Evolutionary conservation across 1,140 invertebrate species (phyloP).

Genomic region (Eumaeus atala): DNA sequence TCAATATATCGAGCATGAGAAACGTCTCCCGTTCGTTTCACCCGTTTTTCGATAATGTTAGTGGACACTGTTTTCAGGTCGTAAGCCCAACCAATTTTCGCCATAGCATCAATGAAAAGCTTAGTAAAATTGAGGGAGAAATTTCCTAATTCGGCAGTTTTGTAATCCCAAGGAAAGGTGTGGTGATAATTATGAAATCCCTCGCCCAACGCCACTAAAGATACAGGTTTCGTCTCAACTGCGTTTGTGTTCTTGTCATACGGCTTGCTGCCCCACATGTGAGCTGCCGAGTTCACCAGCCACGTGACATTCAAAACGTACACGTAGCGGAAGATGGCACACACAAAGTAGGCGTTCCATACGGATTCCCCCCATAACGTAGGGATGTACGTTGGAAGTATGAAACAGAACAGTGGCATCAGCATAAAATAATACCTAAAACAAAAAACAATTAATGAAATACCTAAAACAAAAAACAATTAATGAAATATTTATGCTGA

Average conservation of each 20-base stretch:
- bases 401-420: too few relatives aligned
- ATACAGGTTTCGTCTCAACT: slow-evolving; percentile 77
- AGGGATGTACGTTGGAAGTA: too few relatives aligned
- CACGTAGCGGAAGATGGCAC: slow-evolving; percentile 77
- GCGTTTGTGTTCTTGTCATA: slow-evolving; percentile 82
- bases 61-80: slow-evolving; percentile 76
- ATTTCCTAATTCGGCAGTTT: slow-evolving; percentile 17
- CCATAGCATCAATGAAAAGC: slow-evolving; percentile 79
- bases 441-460: too few relatives aligned
- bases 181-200: slow-evolving; percentile 24
- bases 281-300: slow-evolving; percentile 85
- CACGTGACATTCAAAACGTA: slow-evolving; percentile 82
- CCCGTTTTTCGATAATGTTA: slow-evolving; percentile 70
- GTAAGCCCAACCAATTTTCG: slow-evolving; percentile 77
- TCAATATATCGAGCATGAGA: not conserved
- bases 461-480: too few relatives aligned
- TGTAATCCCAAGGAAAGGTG: slow-evolving; percentile 19
- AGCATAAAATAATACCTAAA: too few relatives aligned
- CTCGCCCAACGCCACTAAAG: slow-evolving; percentile 53
- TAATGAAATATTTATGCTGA: too few relatives aligned
- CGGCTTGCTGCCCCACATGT: slow-evolving; percentile 80
- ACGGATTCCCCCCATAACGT: slow-evolving; percentile 77
- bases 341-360: slow-evolving; percentile 76
- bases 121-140: slow-evolving; percentile 74
- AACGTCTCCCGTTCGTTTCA: not conserved